Evolutionary conservation across 2,888 invertebrate genomes (phyloP), one percentile per base, ranked within the genome.

Genomic region (Itoplectis maculator): DNA sequence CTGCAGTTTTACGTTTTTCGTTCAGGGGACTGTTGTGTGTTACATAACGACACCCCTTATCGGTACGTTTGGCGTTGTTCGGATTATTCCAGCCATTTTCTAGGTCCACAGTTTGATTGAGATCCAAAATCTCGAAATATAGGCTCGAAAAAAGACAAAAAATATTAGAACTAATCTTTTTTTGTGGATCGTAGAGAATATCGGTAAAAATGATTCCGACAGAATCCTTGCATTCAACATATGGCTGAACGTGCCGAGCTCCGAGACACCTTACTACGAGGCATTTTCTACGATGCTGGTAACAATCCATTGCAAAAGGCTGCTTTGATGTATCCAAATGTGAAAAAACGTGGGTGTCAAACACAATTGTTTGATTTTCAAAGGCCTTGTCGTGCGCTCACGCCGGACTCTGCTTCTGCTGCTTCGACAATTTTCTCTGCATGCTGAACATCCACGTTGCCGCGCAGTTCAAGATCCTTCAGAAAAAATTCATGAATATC

Each of bases 361-460:
- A 45, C 45, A 2, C 35, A 9, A 35, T 35, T 35, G 29, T n/a
- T 35, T 18, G 0, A 29, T 18, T 42, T 13, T 7, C 49, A 66
- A 13, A 87, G 87, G 20, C 63, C 0, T 59, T 86, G 29, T 1
- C 77, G 1, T 9, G 82, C 45, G 15, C 59, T 20, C 83, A 84
- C 59, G 54, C 63, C 4, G 84, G 84, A 23, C 40, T 85, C 18
- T 83, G 79, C 75, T 84, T 85, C 68, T 85, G 85, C 45, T 88
- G 88, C 77, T 89, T 89, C 54, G 89, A 89, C 56, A 88, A 86
- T 75, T 80, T 87, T 3, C 54, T 89, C 6, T 82, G 81, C 56
- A 45, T 87, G 5, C 54, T 85, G 4, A 87, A 86, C 68, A 66
- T 88, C 3, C 83, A 85, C 51, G 76, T 79, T 6, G 83, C 82